A percentile compares a stretch with the other conserved stretches of the same genome.
These are phyloP conservation scores for Pipistrellus nathusii DNA, from an alignment of 2,797 vertebrate genomes.

Conservation along the genomic window DNA sequence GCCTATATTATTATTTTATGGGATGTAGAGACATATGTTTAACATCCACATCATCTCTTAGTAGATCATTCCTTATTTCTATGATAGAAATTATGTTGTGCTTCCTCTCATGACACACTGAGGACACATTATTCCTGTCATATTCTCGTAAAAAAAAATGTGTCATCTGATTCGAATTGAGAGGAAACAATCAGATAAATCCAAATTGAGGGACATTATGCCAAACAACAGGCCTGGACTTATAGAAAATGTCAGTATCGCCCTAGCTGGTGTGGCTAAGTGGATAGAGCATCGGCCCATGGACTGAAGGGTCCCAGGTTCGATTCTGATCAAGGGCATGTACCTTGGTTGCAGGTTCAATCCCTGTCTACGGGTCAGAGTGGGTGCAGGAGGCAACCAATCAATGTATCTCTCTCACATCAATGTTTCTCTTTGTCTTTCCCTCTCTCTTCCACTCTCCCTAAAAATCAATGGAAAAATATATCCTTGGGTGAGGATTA, in stretches of 20 bases:
- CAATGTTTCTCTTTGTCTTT: neutral
- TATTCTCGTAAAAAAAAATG: slow-evolving; percentile 48
- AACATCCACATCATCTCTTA: slow-evolving; percentile 26
- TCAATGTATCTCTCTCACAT: neutral
- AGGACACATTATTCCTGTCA: slow-evolving; percentile 10
- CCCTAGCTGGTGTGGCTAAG: too few relatives aligned
- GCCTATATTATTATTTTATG: slow-evolving; percentile 3
- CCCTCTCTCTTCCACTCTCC: neutral
- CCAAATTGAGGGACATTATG: neutral
- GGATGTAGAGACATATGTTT: neutral
- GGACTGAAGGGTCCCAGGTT: neutral
- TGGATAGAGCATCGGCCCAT: neutral
- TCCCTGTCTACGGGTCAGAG: neutral
- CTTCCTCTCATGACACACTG: neutral
- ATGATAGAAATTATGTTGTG: slow-evolving; percentile 34
- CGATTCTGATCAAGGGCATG: neutral
- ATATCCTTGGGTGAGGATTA: too few relatives aligned
- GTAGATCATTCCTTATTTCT: slow-evolving; percentile 49
- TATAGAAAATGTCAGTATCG: slow-evolving; percentile 17
- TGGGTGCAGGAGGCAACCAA: neutral
- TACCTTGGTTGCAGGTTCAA: neutral
- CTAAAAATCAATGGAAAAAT: neutral
- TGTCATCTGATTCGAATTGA: neutral
- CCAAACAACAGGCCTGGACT: neutral
- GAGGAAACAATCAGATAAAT: slow-evolving; percentile 39